phyloP scores from a whole-genome alignment of 2,797 vertebrate species.

The Acanthis flammea region DNA sequence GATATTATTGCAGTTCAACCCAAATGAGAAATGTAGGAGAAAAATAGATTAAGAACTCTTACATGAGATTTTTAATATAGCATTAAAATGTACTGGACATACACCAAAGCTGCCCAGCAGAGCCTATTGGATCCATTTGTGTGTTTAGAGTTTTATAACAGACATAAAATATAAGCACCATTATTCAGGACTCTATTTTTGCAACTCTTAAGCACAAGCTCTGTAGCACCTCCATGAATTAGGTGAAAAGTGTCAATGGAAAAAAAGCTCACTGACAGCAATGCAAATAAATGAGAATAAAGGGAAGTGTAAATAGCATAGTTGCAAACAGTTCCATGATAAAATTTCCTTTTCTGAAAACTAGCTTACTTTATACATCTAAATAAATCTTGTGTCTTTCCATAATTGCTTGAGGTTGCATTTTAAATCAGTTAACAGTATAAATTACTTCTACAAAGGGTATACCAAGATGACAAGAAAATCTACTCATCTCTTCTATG shows the following conservation, averaged over 20 bases:
- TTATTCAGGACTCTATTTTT: neutral
- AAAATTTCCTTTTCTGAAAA: neutral
- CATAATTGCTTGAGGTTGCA: neutral
- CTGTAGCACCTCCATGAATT: neutral
- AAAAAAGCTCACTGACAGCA: neutral
- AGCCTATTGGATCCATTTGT: slow-evolving; percentile 12
- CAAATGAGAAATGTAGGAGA: neutral
- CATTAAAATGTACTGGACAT: neutral
- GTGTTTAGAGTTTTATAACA: slow-evolving; percentile 24
- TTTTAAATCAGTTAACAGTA: neutral
- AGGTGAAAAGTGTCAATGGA: neutral
- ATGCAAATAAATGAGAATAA: neutral
- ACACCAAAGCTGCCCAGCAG: neutral
- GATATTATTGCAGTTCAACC: neutral
- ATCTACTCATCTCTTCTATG: neutral
- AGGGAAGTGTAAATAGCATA: neutral
- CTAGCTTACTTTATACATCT: neutral
- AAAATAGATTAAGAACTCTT: neutral
- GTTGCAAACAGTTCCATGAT: neutral
- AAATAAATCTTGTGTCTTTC: neutral
- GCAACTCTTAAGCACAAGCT: neutral
- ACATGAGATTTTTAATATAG: neutral
- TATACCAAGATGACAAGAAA: neutral
- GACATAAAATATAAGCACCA: neutral
- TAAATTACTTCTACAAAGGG: neutral